phyloP scores from a whole-genome alignment of 2,797 vertebrate species.

The Phoxinus dragarum region DNA sequence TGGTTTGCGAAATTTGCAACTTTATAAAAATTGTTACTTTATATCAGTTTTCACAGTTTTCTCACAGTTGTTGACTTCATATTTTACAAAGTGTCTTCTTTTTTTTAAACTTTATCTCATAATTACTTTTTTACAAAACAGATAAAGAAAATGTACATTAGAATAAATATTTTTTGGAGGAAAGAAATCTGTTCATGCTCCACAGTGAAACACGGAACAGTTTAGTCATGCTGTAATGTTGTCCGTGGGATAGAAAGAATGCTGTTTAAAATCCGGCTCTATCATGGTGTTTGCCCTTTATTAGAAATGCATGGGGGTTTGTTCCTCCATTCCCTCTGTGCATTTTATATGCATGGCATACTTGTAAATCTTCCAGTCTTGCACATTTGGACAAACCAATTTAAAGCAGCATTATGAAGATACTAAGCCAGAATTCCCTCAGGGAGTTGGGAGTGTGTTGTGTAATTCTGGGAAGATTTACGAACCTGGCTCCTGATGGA shows the following conservation, averaged over 20 bases:
- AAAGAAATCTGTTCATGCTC: constrained; percentile 40
- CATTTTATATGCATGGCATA: constrained; percentile 71
- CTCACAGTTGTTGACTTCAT: background rate
- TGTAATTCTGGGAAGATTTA: constrained; percentile 35
- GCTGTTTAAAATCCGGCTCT: constrained; percentile 55
- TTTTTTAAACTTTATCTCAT: background rate
- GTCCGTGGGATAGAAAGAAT: constrained; percentile 30
- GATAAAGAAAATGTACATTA: background rate
- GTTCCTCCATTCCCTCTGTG: constrained; percentile 46
- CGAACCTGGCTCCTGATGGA: constrained; percentile 25
- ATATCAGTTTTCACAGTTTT: background rate
- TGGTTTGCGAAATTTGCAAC: background rate
- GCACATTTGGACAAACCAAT: constrained; percentile 76
- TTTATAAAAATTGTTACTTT: background rate
- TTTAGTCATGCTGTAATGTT: constrained; percentile 8
- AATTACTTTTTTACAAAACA: background rate
- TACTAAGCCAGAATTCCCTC: constrained; percentile 50
- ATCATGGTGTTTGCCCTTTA: constrained; percentile 69
- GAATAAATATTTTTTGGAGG: background rate
- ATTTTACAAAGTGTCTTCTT: background rate
- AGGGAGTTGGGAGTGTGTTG: constrained; percentile 21
- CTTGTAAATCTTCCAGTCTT: constrained; percentile 71
- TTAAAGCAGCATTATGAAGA: constrained; percentile 76
- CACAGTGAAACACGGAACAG: background rate
- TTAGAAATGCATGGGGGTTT: constrained; percentile 66